Percentiles rank a stretch among this genome's conserved stretches.
phyloP scores from a whole-genome alignment of 2,888 invertebrate species.

The Harmothoe impar region DNA sequence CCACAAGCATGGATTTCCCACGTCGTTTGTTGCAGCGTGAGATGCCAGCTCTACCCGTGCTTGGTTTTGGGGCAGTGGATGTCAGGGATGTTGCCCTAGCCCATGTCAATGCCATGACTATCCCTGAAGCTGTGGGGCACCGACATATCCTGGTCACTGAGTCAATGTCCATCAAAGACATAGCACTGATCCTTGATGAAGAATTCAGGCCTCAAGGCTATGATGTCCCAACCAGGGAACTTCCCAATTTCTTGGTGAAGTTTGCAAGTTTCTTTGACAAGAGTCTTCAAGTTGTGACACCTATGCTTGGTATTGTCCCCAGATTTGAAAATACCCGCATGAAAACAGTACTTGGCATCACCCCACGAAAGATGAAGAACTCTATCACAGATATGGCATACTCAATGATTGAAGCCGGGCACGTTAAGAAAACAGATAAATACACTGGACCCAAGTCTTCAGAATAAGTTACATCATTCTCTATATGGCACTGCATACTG shows the following conservation, averaged over 20 bases:
- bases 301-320: constrained; percentile 66
- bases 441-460: constrained; percentile 70
- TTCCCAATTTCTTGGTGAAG: constrained; percentile 83
- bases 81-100: constrained; percentile 85
- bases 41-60: constrained; percentile 83
- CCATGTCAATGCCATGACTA: constrained; percentile 68
- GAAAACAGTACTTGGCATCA: constrained; percentile 84
- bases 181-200: constrained; percentile 80
- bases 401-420: constrained; percentile 84
- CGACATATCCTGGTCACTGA: constrained; percentile 83
- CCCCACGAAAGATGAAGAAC: constrained; percentile 83
- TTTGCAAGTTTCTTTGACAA: constrained; percentile 83
- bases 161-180: constrained; percentile 84
- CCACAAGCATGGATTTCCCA: constrained; percentile 78
- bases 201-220: constrained; percentile 83
- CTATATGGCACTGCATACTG: no score
- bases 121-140: constrained; percentile 70
- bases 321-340: constrained; percentile 81
- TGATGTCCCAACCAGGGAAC: constrained; percentile 82
- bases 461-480: not conserved
- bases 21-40: constrained; percentile 80
- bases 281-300: constrained; percentile 32
- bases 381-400: constrained; percentile 85
- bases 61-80: constrained; percentile 84
- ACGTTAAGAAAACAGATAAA: constrained; percentile 82